Evolutionary conservation across 2,113 vertebrate genomes (phyloP).

Genomic region (Bagarius yarrelli): DNA sequence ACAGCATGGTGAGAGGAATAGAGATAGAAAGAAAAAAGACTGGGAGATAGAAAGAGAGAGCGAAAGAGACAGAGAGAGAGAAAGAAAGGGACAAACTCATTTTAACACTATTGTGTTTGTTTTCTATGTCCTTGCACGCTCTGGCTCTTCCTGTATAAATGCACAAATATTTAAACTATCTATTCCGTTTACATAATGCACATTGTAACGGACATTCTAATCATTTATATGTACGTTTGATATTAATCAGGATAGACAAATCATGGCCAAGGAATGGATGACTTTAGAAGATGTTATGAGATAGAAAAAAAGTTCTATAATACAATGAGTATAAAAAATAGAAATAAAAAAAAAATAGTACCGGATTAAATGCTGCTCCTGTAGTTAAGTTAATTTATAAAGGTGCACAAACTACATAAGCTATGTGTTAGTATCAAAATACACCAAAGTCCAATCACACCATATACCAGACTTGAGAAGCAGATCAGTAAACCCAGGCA

Average conservation of each 20-base stretch:
- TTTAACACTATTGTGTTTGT: background rate
- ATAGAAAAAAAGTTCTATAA: no score
- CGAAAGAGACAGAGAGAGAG: conserved; percentile 2
- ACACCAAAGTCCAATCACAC: no score
- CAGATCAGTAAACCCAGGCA: no score
- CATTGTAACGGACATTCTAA: background rate
- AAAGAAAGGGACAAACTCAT: background rate
- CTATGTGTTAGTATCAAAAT: no score
- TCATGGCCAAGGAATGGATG: background rate
- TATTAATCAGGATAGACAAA: background rate
- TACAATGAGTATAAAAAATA: no score
- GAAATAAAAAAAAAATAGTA: no score
- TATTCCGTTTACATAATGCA: background rate
- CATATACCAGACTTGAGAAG: no score
- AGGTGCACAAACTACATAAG: no score
- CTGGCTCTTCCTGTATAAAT: background rate
- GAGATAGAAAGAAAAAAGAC: conserved; percentile 17
- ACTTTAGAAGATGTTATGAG: background rate
- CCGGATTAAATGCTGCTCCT: no score
- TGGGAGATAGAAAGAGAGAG: background rate
- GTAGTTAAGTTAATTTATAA: no score
- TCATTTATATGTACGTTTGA: background rate
- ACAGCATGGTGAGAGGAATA: conserved; percentile 46
- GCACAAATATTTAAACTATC: background rate
- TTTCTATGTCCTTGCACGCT: background rate